These are phyloP conservation scores for Bubo blakistoni DNA, from an alignment of 2,113 vertebrate species.

Conservation along the genomic window DNA sequence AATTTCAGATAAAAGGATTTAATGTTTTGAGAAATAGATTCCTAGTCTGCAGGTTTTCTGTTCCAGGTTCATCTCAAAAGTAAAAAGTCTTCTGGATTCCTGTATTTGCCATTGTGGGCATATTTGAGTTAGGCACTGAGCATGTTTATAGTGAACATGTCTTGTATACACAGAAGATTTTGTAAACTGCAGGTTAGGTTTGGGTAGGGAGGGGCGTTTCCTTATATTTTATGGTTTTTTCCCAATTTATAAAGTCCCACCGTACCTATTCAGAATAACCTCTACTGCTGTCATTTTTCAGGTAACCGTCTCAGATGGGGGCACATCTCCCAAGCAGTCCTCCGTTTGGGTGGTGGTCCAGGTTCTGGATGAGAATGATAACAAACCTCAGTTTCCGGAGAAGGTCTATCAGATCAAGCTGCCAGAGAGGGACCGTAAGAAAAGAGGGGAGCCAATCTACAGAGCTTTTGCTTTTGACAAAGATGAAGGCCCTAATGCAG, in stretches of 20 bases:
- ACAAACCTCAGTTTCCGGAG: slow-evolving; percentile 92
- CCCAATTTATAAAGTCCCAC: background rate
- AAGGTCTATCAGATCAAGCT: slow-evolving; percentile 94
- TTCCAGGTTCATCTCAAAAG: background rate
- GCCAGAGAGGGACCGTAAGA: slow-evolving; percentile 89
- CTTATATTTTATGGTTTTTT: background rate
- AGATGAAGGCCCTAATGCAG: slow-evolving; percentile 90
- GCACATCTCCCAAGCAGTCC: slow-evolving; percentile 82
- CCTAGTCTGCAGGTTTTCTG: fast-evolving
- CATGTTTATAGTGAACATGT: background rate
- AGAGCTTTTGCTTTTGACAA: slow-evolving; percentile 91
- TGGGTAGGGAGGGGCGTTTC: background rate
- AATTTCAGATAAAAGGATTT: background rate
- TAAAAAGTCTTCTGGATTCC: background rate
- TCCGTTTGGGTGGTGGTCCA: slow-evolving; percentile 91
- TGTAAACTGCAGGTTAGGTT: background rate
- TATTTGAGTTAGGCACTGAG: background rate
- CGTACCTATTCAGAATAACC: background rate
- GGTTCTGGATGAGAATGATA: slow-evolving; percentile 95
- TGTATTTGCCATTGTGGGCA: background rate
- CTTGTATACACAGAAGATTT: background rate
- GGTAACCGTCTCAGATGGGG: slow-evolving; percentile 91
- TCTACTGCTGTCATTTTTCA: slow-evolving; percentile 52
- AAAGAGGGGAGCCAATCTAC: slow-evolving; percentile 90
- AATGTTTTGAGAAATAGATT: background rate